Evolutionary conservation across 2,113 vertebrate genomes (phyloP), one percentile per base, ranked within the genome.

Genomic region (Labeo rohita): DNA sequence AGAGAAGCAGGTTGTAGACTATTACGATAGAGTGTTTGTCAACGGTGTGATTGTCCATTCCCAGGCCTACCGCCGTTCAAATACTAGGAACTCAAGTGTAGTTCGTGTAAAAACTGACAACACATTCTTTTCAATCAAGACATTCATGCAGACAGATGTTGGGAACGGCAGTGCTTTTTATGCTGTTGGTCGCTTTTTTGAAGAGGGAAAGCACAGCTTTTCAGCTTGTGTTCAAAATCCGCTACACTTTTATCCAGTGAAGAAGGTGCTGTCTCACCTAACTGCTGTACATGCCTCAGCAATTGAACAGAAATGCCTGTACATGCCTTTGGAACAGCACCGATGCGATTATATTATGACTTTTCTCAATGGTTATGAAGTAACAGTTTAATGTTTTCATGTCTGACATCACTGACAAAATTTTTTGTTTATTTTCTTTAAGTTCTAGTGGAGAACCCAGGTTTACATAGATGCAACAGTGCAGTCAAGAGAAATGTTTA

Each of bases 301-400:
- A 43, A 78, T 78, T 54, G 21, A 77, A 50, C 74, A 77, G 2
- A 77, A 77, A 77, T 77, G 74, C 50, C 11, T 79, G 54, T 79
- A 34, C 54, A 79, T 79, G 13, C 65, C 65, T 68, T 68, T 68
- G 28, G 65, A 68, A 68, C 23, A 68, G 65, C 28, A 68, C 65
- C 13, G 12, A 68, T 68, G 65, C 6, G 65, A 68, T 68, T 68
- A 36, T 6, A 34, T 68, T 36, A 50, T 50, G 49, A 39, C 39
- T 39, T 39, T 39, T 39, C 39, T 39, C 39, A 39, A 39, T 39
- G 39, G 5, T 39, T 39, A 39, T 39, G 39, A 39, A 39, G 39
- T 39, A 39, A 39, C 39, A 39, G 39, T 39, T 39, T 39, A 39
- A 39, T 39, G 39, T 39, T 39, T 39, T 39, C 3, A 39, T 39